A percentile compares a stretch with the other conserved stretches of the same genome.
Evolutionary conservation across 2,113 vertebrate species (phyloP).

Genomic region (Misgurnus anguillicaudatus): DNA sequence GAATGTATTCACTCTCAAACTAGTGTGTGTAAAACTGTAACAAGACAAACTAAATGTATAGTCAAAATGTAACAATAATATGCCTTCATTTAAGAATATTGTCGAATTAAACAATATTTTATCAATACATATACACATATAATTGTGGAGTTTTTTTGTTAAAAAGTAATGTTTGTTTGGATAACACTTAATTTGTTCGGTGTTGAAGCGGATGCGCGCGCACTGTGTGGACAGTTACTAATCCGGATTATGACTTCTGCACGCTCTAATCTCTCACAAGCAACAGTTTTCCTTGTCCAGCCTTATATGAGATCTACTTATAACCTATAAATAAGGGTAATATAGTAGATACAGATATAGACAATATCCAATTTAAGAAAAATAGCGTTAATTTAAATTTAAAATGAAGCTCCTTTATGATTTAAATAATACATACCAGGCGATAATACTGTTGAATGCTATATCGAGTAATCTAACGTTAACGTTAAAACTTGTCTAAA

Average conservation of each 20-base stretch:
- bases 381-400: not conserved
- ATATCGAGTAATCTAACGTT: not conserved
- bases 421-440: not conserved
- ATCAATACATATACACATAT: no score
- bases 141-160: not conserved
- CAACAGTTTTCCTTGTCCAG: constrained; percentile 9
- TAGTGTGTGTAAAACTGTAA: not conserved
- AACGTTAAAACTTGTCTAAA: not conserved
- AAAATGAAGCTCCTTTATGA: not conserved
- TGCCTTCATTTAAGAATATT: not conserved
- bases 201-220: not conserved
- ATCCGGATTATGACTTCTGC: constrained; percentile 37
- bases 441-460: not conserved
- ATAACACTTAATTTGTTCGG: not conserved
- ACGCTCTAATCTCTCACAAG: constrained; percentile 27
- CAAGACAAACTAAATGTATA: not conserved
- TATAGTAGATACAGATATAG: not conserved
- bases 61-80: not conserved
- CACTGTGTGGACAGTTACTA: not conserved
- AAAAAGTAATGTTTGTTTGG: constrained; percentile 2
- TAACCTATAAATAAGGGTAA: not conserved
- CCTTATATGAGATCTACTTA: not conserved
- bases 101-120: no score
- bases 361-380: not conserved
- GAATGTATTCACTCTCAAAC: no score